Conservation (phyloP, 2,797 vertebrate genomes). For the Chelon auratus region DNA sequence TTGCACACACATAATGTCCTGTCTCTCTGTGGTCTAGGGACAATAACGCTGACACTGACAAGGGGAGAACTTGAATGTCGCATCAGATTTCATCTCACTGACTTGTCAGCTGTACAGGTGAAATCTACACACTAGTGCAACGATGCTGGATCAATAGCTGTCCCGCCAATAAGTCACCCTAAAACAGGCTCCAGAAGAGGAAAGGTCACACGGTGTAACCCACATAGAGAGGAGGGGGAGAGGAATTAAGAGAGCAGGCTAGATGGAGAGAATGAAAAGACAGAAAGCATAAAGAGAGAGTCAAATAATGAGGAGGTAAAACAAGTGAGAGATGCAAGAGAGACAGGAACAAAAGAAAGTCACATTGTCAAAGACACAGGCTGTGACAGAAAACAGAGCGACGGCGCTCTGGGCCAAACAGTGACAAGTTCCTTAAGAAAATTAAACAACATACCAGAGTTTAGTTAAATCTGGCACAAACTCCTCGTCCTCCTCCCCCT, state of each 20-base stretch:
- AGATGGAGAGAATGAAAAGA: neutral
- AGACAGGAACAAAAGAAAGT: neutral
- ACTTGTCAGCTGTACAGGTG: slow-evolving; percentile 70
- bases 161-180: slow-evolving; percentile 61
- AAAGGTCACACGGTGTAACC: slow-evolving; percentile 18
- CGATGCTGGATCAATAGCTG: slow-evolving; percentile 57
- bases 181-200: slow-evolving; percentile 31
- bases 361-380: neutral
- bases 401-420: neutral
- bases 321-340: neutral
- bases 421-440: slow-evolving; percentile 19
- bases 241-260: neutral
- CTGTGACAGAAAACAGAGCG: slow-evolving; percentile 13
- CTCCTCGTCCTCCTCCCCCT: slow-evolving; percentile 9
- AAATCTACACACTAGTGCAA: slow-evolving; percentile 69
- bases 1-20: slow-evolving; percentile 26
- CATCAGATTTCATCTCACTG: slow-evolving; percentile 72
- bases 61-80: slow-evolving; percentile 54
- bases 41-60: slow-evolving; percentile 55
- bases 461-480: slow-evolving; percentile 29
- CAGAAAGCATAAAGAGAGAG: neutral
- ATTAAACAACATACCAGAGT: slow-evolving; percentile 36
- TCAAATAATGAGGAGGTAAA: neutral
- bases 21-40: slow-evolving; percentile 31
- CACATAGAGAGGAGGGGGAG: neutral